These are phyloP conservation scores for Eupelmus urozonus DNA, from an alignment of 2,888 invertebrate genomes.

Conservation along the genomic window DNA sequence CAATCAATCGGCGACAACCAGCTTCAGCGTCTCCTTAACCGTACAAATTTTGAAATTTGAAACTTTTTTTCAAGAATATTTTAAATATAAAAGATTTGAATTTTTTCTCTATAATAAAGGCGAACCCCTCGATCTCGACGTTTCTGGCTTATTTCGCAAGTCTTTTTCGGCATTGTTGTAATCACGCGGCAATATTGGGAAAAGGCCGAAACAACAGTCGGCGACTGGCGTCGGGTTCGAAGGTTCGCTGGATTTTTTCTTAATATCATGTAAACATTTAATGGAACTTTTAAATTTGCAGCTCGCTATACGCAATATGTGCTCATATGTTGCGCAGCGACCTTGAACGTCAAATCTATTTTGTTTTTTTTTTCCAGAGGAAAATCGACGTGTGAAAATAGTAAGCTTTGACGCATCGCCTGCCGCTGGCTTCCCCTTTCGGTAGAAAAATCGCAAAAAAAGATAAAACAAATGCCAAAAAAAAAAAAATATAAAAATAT, in stretches of 20 bases:
- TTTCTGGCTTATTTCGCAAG: conserved; percentile 54
- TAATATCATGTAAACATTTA: conserved; percentile 47
- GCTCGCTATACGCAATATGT: conserved; percentile 59
- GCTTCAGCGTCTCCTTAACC: conserved; percentile 54
- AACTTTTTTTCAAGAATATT: conserved; percentile 12
- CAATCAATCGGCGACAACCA: conserved; percentile 57
- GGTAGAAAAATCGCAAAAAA: conserved; percentile 38
- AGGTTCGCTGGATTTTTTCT: conserved; percentile 45
- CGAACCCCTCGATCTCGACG: conserved; percentile 56
- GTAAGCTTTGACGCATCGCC: conserved; percentile 59
- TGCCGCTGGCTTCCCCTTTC: conserved; percentile 60
- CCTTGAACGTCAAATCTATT: conserved; percentile 61
- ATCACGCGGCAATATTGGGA: conserved; percentile 57
- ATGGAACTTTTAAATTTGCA: conserved; percentile 61
- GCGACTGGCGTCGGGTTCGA: conserved; percentile 53
- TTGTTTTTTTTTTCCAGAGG: conserved; percentile 60
- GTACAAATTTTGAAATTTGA: conserved; percentile 41
- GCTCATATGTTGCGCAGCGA: conserved; percentile 58
- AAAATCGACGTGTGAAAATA: conserved; percentile 61
- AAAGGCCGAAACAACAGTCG: conserved; percentile 58
- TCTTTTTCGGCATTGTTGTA: conserved; percentile 60
- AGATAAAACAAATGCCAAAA: conserved; percentile 38
- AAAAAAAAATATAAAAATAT: conserved; percentile 45
- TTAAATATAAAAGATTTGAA: conserved; percentile 24
- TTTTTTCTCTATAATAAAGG: conserved; percentile 24